Percentiles rank a stretch among this genome's conserved stretches.
Evolutionary conservation across 2,888 invertebrate genomes (phyloP).

Genomic region (Ctena decussata): DNA sequence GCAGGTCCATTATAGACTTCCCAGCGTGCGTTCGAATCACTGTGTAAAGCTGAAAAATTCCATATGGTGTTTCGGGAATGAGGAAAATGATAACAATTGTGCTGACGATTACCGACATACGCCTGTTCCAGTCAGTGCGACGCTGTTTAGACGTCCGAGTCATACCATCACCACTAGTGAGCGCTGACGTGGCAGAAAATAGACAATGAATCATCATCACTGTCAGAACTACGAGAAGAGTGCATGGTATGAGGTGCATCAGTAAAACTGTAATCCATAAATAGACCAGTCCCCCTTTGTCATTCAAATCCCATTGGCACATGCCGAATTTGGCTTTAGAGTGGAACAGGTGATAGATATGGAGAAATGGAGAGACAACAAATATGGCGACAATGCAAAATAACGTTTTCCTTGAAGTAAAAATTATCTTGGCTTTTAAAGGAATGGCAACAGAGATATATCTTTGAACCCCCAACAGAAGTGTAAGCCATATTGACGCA

Average conservation of each 20-base stretch:
- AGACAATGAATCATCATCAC: conserved; percentile 14
- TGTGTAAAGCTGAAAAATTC: conserved; percentile 42
- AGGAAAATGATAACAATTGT: conserved; percentile 56
- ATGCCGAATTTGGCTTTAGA: conserved; percentile 24
- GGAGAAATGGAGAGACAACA: not conserved
- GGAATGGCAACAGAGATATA: conserved; percentile 37
- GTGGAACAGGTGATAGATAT: conserved; percentile 26
- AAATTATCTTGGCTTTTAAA: conserved; percentile 1
- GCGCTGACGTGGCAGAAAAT: not conserved
- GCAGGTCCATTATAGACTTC: not conserved
- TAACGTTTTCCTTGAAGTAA: not conserved
- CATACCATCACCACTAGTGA: not conserved
- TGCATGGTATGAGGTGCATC: conserved; percentile 44
- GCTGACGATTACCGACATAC: conserved; percentile 57
- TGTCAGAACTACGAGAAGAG: conserved; percentile 35
- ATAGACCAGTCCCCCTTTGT: not conserved
- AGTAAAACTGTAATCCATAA: conserved; percentile 21
- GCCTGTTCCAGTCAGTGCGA: conserved; percentile 34
- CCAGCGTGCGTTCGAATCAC: conserved; percentile 3
- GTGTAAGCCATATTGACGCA: conserved; percentile 64
- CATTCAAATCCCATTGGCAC: conserved; percentile 11
- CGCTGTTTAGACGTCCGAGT: not conserved
- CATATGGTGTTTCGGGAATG: conserved; percentile 63
- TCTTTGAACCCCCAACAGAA: conserved; percentile 59
- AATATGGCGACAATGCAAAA: conserved; percentile 25